Evolutionary conservation across 2,888 invertebrate genomes (phyloP).

Genomic region (Linnaemya tessellans): DNA sequence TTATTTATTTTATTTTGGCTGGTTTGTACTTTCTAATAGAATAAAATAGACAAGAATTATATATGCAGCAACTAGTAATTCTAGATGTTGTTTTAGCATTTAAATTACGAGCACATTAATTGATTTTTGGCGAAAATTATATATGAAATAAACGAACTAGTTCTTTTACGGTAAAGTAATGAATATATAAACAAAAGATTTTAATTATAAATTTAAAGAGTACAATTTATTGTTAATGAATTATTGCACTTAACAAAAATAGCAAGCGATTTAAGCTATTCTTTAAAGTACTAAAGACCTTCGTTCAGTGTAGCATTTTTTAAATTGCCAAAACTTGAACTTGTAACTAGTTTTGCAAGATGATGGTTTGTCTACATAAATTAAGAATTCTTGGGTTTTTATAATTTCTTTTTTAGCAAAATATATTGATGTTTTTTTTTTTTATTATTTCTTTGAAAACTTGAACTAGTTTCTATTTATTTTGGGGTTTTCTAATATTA

Average conservation of each 20-base stretch:
- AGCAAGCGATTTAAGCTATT: background rate
- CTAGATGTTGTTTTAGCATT: conserved; percentile 28
- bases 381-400: background rate
- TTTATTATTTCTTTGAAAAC: background rate
- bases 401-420: background rate
- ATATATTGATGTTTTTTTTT: background rate
- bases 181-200: background rate
- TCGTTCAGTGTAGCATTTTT: background rate
- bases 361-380: background rate
- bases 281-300: background rate
- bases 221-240: conserved; percentile 13
- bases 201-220: background rate
- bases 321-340: background rate
- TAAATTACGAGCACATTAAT: conserved; percentile 13
- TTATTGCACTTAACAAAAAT: background rate
- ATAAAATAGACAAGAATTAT: background rate
- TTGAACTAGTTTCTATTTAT: background rate
- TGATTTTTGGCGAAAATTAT: background rate
- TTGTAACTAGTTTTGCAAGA: background rate
- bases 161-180: background rate
- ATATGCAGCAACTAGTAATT: background rate
- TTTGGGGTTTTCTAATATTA: background rate
- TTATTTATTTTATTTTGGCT: background rate
- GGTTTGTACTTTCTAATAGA: background rate
- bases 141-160: conserved; percentile 3